phyloP scores from a whole-genome alignment of 2,113 vertebrate species.

The Gavia stellata region DNA sequence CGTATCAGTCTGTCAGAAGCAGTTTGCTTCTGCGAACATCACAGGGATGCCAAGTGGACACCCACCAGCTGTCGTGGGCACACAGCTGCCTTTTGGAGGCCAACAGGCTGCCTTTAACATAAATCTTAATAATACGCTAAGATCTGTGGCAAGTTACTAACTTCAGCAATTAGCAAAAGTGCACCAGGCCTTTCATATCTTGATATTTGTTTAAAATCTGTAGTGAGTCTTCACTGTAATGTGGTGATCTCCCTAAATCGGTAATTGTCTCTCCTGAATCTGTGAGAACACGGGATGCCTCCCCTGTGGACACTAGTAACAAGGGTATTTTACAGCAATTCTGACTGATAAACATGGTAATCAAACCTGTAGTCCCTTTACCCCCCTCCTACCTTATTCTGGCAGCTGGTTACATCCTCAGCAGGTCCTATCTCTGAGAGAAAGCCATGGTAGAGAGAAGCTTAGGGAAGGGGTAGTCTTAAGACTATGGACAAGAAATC shows the following conservation, averaged over 20 bases:
- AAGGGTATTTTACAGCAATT: neutral
- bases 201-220: neutral
- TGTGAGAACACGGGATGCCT: neutral
- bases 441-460: neutral
- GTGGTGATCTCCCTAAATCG: neutral
- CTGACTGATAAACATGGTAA: neutral
- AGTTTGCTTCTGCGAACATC: neutral
- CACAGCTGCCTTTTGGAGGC: neutral
- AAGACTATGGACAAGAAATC: neutral
- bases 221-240: neutral
- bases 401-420: neutral
- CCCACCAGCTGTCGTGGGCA: neutral
- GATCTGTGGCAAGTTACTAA: neutral
- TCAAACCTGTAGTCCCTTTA: neutral
- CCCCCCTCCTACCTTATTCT: neutral
- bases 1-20: rapidly evolving
- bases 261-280: neutral
- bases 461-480: neutral
- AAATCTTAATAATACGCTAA: too few relatives aligned
- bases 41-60: neutral
- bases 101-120: neutral
- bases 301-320: neutral
- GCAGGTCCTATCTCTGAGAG: rapidly evolving
- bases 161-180: neutral
- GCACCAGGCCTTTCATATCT: neutral